These are phyloP conservation scores for Amyelois transitella DNA, from an alignment of 1,140 invertebrate genomes.

Conservation along the genomic window DNA sequence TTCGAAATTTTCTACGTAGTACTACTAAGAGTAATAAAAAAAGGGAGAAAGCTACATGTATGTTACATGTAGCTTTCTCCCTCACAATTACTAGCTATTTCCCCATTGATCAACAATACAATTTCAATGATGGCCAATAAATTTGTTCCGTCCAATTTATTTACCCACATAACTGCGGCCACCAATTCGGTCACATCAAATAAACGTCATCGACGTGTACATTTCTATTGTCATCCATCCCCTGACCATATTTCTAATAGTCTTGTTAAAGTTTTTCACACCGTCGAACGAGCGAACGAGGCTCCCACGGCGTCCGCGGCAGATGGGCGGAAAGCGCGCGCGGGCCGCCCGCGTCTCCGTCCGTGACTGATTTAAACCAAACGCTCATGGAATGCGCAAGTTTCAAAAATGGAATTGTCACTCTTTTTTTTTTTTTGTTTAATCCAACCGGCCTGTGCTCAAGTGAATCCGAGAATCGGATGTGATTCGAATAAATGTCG, in stretches of 20 bases:
- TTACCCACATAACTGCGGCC: background rate
- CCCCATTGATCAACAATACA: no score
- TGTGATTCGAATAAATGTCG: background rate
- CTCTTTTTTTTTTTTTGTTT: background rate
- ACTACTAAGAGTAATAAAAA: no score
- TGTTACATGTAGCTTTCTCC: no score
- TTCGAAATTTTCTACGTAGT: no score
- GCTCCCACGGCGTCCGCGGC: conserved; percentile 32
- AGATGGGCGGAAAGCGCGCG: conserved; percentile 41
- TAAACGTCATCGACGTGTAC: background rate
- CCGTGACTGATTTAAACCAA: conserved; percentile 14
- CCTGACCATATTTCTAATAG: background rate
- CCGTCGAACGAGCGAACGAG: background rate
- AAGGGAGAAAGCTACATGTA: no score
- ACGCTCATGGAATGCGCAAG: background rate
- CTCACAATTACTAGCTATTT: no score
- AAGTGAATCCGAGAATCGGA: background rate
- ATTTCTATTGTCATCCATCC: background rate
- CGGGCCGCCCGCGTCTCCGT: conserved; percentile 41
- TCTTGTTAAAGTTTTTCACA: background rate
- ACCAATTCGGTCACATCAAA: background rate
- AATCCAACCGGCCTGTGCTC: background rate
- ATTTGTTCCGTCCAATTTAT: background rate
- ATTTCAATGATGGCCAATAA: no score
- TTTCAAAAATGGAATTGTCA: conserved; percentile 1